Conservation (phyloP, 2,113 vertebrate species). For the Silurus meridionalis region DNA sequence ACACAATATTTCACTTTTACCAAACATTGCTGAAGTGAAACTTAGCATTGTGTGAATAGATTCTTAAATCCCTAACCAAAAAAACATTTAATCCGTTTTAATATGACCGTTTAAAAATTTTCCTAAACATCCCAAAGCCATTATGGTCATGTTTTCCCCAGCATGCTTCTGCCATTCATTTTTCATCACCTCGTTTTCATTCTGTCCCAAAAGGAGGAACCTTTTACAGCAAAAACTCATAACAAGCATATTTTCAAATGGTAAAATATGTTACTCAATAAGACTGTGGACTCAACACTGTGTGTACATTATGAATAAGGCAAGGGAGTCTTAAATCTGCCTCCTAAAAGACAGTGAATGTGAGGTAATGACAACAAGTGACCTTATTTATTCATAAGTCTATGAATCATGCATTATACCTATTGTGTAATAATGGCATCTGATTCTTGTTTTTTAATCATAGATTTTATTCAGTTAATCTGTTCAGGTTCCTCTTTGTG, state of each 20-base stretch:
- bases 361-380: neutral
- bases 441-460: neutral
- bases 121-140: neutral
- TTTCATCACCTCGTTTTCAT: slow-evolving; percentile 28
- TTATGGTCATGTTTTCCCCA: slow-evolving; percentile 9
- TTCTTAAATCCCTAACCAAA: neutral
- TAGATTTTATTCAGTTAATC: neutral
- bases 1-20: neutral
- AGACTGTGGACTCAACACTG: neutral
- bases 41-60: neutral
- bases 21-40: neutral
- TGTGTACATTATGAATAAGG: neutral
- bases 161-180: slow-evolving; percentile 8
- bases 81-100: neutral
- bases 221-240: neutral
- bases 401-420: too few species aligned
- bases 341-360: neutral
- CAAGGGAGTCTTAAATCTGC: neutral
- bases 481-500: slow-evolving; percentile 41
- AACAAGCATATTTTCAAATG: neutral
- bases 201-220: slow-evolving; percentile 36
- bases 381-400: neutral
- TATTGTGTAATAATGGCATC: neutral
- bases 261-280: neutral
- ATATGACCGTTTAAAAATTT: neutral